phyloP scores from a whole-genome alignment of 2,888 invertebrate species.

The Lucinisca nassula region DNA sequence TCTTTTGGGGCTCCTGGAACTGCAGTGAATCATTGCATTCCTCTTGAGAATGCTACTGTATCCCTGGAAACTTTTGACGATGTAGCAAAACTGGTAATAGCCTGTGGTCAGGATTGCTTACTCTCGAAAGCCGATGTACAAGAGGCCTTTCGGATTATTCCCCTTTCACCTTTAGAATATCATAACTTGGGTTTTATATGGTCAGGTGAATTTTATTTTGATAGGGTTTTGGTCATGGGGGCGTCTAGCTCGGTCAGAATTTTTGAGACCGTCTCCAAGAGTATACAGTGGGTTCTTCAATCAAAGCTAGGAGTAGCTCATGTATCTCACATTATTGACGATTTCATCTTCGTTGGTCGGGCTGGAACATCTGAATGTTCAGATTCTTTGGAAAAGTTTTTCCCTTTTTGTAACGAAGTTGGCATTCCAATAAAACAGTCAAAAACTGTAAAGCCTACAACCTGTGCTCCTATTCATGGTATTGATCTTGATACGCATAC shows the following conservation, averaged over 20 bases:
- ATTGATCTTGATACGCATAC: slow-evolving; percentile 16
- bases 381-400: neutral
- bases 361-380: slow-evolving; percentile 7
- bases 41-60: slow-evolving; percentile 33
- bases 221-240: slow-evolving; percentile 60
- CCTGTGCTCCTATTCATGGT: slow-evolving; percentile 24
- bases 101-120: slow-evolving; percentile 18
- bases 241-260: slow-evolving; percentile 50
- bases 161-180: slow-evolving; percentile 51
- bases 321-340: slow-evolving; percentile 49
- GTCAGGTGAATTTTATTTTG: slow-evolving; percentile 48
- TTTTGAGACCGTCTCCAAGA: slow-evolving; percentile 47
- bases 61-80: slow-evolving; percentile 46
- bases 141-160: slow-evolving; percentile 61
- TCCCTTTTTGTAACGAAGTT: neutral
- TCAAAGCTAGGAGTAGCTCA: neutral
- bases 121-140: slow-evolving; percentile 62
- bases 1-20: slow-evolving; percentile 19
- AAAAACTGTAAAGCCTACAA: slow-evolving; percentile 13
- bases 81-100: slow-evolving; percentile 15
- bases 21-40: slow-evolving; percentile 46
- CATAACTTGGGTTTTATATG: slow-evolving; percentile 54
- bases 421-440: slow-evolving; percentile 35
- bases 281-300: slow-evolving; percentile 53
- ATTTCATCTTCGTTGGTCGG: slow-evolving; percentile 35